Base-by-base conservation (phyloP, 2,113 vertebrate species). In the Chrysochloris asiatica region DNA sequence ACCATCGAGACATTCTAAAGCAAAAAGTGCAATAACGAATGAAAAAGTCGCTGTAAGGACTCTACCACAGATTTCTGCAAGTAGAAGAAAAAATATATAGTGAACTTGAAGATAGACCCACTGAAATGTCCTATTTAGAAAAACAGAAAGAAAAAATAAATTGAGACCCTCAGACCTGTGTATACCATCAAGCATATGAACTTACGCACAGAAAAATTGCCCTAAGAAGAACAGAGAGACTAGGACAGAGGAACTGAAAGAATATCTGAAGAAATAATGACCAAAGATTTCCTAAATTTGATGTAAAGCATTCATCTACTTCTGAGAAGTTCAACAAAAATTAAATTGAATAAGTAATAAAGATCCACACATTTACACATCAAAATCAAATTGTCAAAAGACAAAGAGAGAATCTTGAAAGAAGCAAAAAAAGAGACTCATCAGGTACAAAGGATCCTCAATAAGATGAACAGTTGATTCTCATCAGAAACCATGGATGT, bases 1-100 rank as follows among this genome's bases (percentile, higher is more conserved):
- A 73, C 7, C 2, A 76, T 69, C 43, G 11, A 63, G 11, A 82
- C 48, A 69, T 69, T 85, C 22, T 83, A n/a, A 21, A 78, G 71
- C 69, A 52, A 54, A 88, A 81, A 63, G 14, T 50, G 67, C 1
- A 81, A 73, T 81, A 89, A 94, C 17, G 86, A 87, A 72, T 67
- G 4, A 59, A 89, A 87, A 50, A 56, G 38, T 88, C 3, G n/a
- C n/a, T 52, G 45, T 1, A 73, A 72, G 45, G 43, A 7, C 36
- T 88, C n/a, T n/a, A n/a, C 45, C 30, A 30, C 2, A 36, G 28
- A 81, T 45, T 67, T 81, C 3, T 91, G 8, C 16, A 89, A 54
- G 33, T 24, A 86, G 65, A 87, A 83, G 48, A 47, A 72, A 93
- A 86, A 75, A 86, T 8, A 50, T 10, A 8, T 21, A 48, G 10